Evolutionary conservation across 2,888 invertebrate species (phyloP).

Genomic region (Stenodema calcarata): DNA sequence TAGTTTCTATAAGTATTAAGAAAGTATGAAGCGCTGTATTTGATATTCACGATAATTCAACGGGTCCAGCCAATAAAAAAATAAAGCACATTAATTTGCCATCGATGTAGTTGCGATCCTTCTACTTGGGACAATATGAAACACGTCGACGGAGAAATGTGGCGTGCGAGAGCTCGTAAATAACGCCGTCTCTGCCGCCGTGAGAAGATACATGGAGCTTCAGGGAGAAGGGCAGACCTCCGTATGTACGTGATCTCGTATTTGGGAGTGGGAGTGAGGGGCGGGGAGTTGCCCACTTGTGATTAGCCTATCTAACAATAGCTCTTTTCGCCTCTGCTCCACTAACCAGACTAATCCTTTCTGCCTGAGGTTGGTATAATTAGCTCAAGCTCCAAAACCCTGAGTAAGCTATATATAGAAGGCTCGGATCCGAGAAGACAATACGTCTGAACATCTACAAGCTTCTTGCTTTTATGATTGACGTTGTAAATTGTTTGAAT

Average conservation of each 20-base stretch:
- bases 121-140: background rate
- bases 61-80: background rate
- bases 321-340: slow-evolving; percentile 15
- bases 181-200: background rate
- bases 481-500: background rate
- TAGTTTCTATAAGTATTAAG: too few relatives aligned
- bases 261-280: background rate
- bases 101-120: background rate
- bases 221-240: background rate
- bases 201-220: background rate
- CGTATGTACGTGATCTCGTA: background rate
- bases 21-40: too few relatives aligned
- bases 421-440: background rate
- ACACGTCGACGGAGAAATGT: background rate
- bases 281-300: slow-evolving; percentile 22
- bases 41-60: background rate
- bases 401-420: slow-evolving; percentile 1
- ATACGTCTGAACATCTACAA: background rate
- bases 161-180: slow-evolving; percentile 12
- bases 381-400: slow-evolving; percentile 8
- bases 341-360: slow-evolving; percentile 19
- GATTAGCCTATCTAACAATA: slow-evolving; percentile 40
- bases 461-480: background rate
- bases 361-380: slow-evolving; percentile 14
- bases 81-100: background rate